A percentile compares a stretch with the other conserved stretches of the same genome.
Conservation (phyloP, 1,140 invertebrate species). For the Cephus cinctus region DNA sequence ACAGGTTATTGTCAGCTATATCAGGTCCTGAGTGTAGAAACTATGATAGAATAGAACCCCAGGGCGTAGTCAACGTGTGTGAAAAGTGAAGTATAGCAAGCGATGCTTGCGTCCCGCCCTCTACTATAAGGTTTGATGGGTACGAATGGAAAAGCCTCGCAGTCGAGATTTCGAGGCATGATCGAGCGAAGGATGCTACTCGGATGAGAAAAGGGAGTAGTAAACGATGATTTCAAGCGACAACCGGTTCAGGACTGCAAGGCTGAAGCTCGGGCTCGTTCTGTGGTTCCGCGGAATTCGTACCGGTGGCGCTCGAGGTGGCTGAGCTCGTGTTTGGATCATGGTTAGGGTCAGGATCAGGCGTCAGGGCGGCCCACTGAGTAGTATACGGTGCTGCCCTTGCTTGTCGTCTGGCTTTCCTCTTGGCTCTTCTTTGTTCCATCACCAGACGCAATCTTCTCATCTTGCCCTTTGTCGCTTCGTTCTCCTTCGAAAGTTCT, state of each 20-base stretch:
- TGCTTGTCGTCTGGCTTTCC: slow-evolving; percentile 73
- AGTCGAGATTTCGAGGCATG: too few relatives aligned
- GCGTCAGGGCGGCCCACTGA: slow-evolving; percentile 51
- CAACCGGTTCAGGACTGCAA: slow-evolving; percentile 52
- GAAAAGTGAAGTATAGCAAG: too few relatives aligned
- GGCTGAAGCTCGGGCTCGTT: slow-evolving; percentile 48
- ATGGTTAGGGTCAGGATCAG: slow-evolving; percentile 39
- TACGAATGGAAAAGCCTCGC: too few relatives aligned
- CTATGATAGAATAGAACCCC: too few relatives aligned
- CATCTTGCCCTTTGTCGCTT: slow-evolving; percentile 81
- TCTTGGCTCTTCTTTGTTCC: slow-evolving; percentile 80
- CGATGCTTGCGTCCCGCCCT: too few relatives aligned
- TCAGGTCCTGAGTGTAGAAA: too few relatives aligned
- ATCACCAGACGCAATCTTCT: slow-evolving; percentile 82
- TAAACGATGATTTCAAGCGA: slow-evolving; percentile 30
- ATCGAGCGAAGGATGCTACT: too few relatives aligned
- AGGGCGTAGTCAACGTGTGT: too few relatives aligned
- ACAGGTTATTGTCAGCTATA: slow-evolving; percentile 14
- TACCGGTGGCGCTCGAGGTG: slow-evolving; percentile 22
- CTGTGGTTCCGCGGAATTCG: slow-evolving; percentile 38
- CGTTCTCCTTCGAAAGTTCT: slow-evolving; percentile 67
- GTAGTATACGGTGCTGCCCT: slow-evolving; percentile 71
- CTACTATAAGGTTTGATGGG: too few relatives aligned
- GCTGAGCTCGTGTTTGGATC: slow-evolving; percentile 35
- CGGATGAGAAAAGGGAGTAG: too few relatives aligned